Evolutionary conservation across 2,113 vertebrate species (phyloP), one percentile per base, ranked within the genome.

Genomic region (Apistogramma diplotaenia): DNA sequence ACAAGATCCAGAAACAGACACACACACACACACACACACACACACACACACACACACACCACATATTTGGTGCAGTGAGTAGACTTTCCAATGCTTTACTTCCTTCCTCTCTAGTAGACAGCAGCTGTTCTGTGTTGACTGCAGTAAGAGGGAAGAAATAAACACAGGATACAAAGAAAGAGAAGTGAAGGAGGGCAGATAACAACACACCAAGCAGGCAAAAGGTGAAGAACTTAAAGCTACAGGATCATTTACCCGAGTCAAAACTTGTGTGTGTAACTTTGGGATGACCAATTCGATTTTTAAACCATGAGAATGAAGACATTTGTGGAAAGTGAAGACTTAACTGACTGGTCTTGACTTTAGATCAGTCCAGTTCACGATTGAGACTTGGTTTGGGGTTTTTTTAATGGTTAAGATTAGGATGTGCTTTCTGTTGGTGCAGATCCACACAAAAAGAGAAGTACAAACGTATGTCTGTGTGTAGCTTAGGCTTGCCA

Each of bases 111-210:
- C 51, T 53, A 19, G 43, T 16, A 77, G 78, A 79, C 51, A 35
- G 76, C 78, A 88, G 75, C 73, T 89, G 83, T 62, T 80, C 54
- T 61, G 55, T 67, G 75, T 65, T 71, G 73, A 84, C 43, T 65
- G 46, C 49, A 73, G 21, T 53, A 19, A 29, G 27, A 78, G 18
- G 25, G 18, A 25, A 49, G n/a, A 76, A 10, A 78, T 51, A 54
- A 81, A 73, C 40, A 79, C 79, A 81, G 23, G 37, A 58, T 10
- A 25, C 40, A 58, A 60, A 54, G 49, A 59, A 37, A 61, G 61
- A 37, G 35, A 79, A 49, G 49, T 70, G 10, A 86, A 75, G 15
- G 9, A 33, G 57, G n/a, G 33, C 55, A 43, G 16, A 75, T 53
- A 43, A 15, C 18, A 29, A 49, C 37, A 31, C 33, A 46, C 23